Evolutionary conservation across 2,113 vertebrate species (phyloP).

Genomic region (Ranitomeya variabilis): DNA sequence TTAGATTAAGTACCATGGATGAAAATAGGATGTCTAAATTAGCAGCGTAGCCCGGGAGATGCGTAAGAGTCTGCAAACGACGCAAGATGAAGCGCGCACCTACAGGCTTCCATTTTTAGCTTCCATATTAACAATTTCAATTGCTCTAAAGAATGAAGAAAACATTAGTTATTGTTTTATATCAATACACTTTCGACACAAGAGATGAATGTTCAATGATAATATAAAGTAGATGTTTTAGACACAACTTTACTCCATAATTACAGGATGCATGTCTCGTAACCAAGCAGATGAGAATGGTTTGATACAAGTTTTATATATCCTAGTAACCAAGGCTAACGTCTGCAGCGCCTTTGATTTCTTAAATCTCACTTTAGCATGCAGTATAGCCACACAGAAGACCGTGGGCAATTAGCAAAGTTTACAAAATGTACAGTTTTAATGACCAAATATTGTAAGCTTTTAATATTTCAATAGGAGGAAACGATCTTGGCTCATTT

Average conservation of each 20-base stretch:
- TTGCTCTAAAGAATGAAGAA: slow-evolving; percentile 24
- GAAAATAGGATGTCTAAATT: slow-evolving; percentile 39
- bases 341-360: neutral
- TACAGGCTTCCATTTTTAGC: slow-evolving; percentile 55
- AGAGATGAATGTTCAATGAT: slow-evolving; percentile 33
- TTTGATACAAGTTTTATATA: slow-evolving; percentile 50
- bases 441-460: slow-evolving; percentile 15
- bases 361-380: neutral
- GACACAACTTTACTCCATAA: slow-evolving; percentile 53
- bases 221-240: slow-evolving; percentile 53
- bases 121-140: slow-evolving; percentile 44
- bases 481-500: neutral
- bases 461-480: neutral
- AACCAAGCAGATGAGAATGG: slow-evolving; percentile 55
- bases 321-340: slow-evolving; percentile 46
- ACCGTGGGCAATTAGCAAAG: slow-evolving; percentile 26
- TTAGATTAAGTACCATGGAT: neutral
- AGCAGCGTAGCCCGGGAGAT: slow-evolving; percentile 46
- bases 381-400: neutral
- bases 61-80: neutral
- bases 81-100: neutral
- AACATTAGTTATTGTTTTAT: slow-evolving; percentile 36
- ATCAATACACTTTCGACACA: slow-evolving; percentile 23
- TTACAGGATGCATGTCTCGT: slow-evolving; percentile 39
- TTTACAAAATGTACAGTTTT: slow-evolving; percentile 25